Percentiles rank a stretch among this genome's conserved stretches.
Evolutionary conservation across 2,888 invertebrate genomes (phyloP).

Genomic region (Eristalis intricaria): DNA sequence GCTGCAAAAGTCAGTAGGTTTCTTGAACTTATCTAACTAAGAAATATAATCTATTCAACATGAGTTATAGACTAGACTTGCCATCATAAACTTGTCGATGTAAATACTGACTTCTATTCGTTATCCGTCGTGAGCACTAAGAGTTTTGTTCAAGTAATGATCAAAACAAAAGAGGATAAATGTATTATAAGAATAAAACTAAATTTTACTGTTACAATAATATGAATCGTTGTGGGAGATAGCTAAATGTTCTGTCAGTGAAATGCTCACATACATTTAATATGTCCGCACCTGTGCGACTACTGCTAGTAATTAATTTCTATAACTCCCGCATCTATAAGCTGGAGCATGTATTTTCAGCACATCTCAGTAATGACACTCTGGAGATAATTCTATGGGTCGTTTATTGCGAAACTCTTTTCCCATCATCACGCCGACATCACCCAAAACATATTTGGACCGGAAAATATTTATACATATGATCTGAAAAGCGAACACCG

Average conservation of each 20-base stretch:
- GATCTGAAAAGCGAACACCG: conserved; percentile 33
- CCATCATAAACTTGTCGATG: too few species aligned
- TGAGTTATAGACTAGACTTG: too few species aligned
- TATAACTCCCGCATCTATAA: background rate
- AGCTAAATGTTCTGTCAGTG: background rate
- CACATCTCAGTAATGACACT: conserved; percentile 44
- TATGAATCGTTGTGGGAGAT: background rate
- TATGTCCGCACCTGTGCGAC: conserved; percentile 2
- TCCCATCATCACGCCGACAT: conserved; percentile 49
- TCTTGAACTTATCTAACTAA: background rate
- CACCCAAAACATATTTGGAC: conserved; percentile 62
- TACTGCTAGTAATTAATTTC: background rate
- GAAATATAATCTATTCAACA: too few species aligned
- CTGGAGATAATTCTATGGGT: conserved; percentile 44
- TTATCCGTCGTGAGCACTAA: too few species aligned
- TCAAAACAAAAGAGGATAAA: too few species aligned
- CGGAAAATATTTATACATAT: conserved; percentile 64
- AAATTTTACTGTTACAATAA: too few species aligned
- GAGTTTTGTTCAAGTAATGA: too few species aligned
- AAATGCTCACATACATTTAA: background rate
- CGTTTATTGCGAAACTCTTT: conserved; percentile 51
- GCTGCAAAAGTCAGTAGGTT: conserved; percentile 62
- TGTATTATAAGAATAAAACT: too few species aligned
- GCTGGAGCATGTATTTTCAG: conserved; percentile 34
- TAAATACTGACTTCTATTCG: too few species aligned